Percentiles rank a stretch among this genome's conserved stretches.
Conservation (phyloP, 2,113 vertebrate genomes). For the Heloderma charlesbogerti region DNA sequence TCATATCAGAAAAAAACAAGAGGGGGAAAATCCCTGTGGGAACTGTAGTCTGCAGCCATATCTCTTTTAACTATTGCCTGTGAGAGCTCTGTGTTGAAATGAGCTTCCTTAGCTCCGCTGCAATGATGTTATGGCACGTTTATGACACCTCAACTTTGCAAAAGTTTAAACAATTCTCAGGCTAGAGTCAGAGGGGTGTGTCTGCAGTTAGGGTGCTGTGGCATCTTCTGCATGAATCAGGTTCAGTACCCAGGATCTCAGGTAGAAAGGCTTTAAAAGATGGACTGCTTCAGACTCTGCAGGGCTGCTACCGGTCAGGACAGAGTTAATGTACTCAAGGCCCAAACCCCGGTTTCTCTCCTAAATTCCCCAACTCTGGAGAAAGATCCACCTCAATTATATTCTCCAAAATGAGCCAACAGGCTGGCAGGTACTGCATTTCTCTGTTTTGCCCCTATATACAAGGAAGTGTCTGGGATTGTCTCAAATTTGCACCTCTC, state of each 20-base stretch:
- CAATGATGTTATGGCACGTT: neutral
- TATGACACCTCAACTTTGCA: neutral
- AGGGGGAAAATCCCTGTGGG: neutral
- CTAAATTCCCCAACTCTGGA: too few species aligned
- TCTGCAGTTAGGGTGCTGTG: neutral
- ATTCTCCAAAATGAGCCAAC: too few species aligned
- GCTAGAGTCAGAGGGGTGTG: neutral
- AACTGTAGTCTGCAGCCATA: neutral
- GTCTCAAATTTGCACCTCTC: too few species aligned
- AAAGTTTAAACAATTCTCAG: neutral
- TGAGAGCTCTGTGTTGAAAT: neutral
- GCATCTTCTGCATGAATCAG: neutral
- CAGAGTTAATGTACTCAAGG: too few species aligned
- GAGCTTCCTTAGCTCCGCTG: neutral
- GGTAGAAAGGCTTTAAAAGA: neutral
- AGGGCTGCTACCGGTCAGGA: too few species aligned
- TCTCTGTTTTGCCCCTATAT: too few species aligned
- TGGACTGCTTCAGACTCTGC: too few species aligned
- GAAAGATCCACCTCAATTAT: too few species aligned
- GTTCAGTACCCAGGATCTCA: neutral
- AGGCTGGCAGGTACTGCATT: too few species aligned
- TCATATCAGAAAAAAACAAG: neutral
- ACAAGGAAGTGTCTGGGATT: too few species aligned
- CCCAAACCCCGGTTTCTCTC: too few species aligned
- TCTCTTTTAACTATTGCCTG: neutral